phyloP scores from a whole-genome alignment of 1,140 invertebrate species.

The Drosophila serrata region DNA sequence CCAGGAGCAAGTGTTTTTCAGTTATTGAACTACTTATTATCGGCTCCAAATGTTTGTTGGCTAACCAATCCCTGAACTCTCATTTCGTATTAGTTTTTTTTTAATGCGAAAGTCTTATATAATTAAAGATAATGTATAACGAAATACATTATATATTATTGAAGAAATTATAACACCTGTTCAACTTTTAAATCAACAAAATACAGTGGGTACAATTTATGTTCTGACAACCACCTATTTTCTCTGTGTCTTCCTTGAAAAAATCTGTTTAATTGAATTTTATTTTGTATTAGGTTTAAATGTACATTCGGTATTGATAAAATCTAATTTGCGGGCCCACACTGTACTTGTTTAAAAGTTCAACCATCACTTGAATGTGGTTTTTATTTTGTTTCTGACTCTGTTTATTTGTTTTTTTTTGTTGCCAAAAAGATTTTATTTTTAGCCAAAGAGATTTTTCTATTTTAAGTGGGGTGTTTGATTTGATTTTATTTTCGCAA shows the following conservation, averaged over 20 bases:
- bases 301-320: not conserved
- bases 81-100: not conserved
- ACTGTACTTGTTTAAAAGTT: conserved; percentile 20
- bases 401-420: conserved; percentile 2
- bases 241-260: too few species aligned
- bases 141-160: not conserved
- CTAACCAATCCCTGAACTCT: not conserved
- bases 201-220: not conserved
- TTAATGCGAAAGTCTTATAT: not conserved
- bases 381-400: conserved; percentile 3
- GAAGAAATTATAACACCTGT: conserved; percentile 4
- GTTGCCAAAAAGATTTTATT: conserved; percentile 42
- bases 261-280: not conserved
- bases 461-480: conserved; percentile 55
- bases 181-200: too few species aligned
- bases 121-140: not conserved
- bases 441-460: conserved; percentile 55
- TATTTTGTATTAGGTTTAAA: not conserved
- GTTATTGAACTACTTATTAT: conserved; percentile 2
- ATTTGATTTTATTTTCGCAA: conserved; percentile 42
- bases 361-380: conserved; percentile 26
- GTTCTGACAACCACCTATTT: too few species aligned
- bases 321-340: not conserved
- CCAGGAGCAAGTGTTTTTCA: not conserved
- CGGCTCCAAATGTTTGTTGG: not conserved